Evolutionary conservation across 2,797 vertebrate genomes (phyloP).

Genomic region (Zalophus californianus): DNA sequence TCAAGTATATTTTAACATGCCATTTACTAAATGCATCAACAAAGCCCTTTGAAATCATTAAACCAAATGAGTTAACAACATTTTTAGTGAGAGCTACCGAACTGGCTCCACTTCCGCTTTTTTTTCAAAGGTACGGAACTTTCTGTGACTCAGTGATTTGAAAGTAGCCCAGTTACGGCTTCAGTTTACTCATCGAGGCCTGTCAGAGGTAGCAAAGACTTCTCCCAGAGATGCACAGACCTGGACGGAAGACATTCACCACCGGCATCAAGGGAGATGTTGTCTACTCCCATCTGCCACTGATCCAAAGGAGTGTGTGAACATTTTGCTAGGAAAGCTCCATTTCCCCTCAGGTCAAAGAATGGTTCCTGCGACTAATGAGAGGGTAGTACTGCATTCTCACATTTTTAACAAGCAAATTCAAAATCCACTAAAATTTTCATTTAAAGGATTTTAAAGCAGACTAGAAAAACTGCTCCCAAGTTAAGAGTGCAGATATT

Average conservation of each 20-base stretch:
- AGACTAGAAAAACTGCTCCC: neutral
- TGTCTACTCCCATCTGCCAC: neutral
- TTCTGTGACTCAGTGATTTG: neutral
- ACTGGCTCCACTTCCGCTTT: neutral
- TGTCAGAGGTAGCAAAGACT: neutral
- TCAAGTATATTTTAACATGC: neutral
- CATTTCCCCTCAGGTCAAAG: neutral
- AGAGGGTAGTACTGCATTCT: neutral
- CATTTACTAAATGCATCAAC: neutral
- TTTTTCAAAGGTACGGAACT: neutral
- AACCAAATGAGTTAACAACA: neutral
- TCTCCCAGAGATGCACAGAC: rapidly evolving
- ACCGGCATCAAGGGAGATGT: rapidly evolving
- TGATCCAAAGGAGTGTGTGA: neutral
- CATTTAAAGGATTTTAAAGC: neutral
- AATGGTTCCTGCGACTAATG: neutral
- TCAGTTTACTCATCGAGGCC: neutral
- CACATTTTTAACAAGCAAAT: neutral
- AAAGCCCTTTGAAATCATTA: slow-evolving; percentile 9
- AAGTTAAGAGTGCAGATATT: neutral
- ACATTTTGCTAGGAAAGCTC: neutral
- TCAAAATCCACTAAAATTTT: neutral
- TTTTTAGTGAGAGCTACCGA: neutral
- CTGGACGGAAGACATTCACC: neutral
- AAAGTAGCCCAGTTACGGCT: neutral